Evolutionary conservation across 2,797 vertebrate genomes (phyloP), one percentile per base, ranked within the genome.

Genomic region (Chelonia mydas): DNA sequence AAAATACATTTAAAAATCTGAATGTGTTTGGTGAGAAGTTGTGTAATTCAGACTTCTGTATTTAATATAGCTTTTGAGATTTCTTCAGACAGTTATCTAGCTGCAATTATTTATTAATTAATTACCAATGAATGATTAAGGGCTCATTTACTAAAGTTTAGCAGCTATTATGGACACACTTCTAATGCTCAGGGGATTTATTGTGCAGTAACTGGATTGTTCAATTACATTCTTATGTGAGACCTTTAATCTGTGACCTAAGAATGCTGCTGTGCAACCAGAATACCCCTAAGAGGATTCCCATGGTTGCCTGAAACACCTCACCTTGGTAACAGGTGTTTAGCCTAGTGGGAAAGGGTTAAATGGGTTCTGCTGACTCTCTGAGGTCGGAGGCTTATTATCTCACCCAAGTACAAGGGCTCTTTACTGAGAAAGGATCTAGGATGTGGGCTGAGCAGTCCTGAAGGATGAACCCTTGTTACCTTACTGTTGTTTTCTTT

Each of bases 31-130:
- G n/a, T 83, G 84, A 65, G 72, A 77, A 84, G 0, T 90, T 94
- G 61, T 41, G 45, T 86, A 89, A 85, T 88, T 94, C 49, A 68
- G 83, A 93, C 80, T 54, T 83, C 47, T 92, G 12, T 33, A 83
- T 95, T 97, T 96, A 95, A 93, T 96, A 49, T 76, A 94, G 83
- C 87, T 7, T 3, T 87, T 94, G 80, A 90, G 91, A 92, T 57
- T 57, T 57, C 93, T 96, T 95, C 95, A 88, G 89, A 91, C 41
- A 96, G 80, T 79, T 94, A 97, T 96, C 96, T 96, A 92, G 89
- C 93, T 94, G 94, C 95, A 95, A 96, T 97, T 97, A 96, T 96
- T 97, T 96, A 95, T 94, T 97, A 96, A 97, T 97, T 96, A 97
- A 97, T 97, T 97, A 94, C 95, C 96, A 97, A 82, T 93, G 96